phyloP scores from a whole-genome alignment of 2,797 vertebrate genomes.

The Lerista edwardsae region DNA sequence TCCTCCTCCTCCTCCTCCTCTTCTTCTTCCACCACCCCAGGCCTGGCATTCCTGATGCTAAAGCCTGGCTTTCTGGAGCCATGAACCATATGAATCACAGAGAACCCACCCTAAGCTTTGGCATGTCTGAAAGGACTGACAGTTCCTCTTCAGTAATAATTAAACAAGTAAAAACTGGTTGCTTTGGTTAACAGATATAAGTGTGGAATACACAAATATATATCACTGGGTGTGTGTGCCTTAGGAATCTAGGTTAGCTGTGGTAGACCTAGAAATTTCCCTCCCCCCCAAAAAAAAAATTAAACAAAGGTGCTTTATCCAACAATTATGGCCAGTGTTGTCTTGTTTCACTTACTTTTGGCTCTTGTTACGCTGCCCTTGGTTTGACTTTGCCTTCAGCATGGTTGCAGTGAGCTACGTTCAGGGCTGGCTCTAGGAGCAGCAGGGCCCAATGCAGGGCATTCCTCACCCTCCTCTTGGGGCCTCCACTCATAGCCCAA shows the following conservation, averaged over 20 bases:
- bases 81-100: conserved; percentile 71
- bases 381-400: conserved; percentile 44
- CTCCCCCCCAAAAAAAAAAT: conserved; percentile 69
- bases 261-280: conserved; percentile 47
- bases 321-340: conserved; percentile 56
- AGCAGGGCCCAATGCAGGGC: too few species aligned
- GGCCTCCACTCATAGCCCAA: too few species aligned
- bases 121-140: conserved; percentile 63
- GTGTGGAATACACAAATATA: conserved; percentile 61
- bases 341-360: conserved; percentile 62
- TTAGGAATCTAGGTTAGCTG: conserved; percentile 70
- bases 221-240: conserved; percentile 65
- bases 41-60: conserved; percentile 70
- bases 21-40: background rate
- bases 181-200: conserved; percentile 65
- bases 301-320: conserved; percentile 71
- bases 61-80: conserved; percentile 70
- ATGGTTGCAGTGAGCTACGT: conserved; percentile 7
- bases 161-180: conserved; percentile 72
- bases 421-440: too few species aligned
- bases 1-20: too few species aligned
- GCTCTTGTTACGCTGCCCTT: conserved; percentile 25
- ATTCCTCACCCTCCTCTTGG: too few species aligned
- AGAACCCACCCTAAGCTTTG: conserved; percentile 69
- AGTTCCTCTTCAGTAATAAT: conserved; percentile 62